Evolutionary conservation across 2,113 vertebrate genomes (phyloP).

Genomic region (Labeo catla): DNA sequence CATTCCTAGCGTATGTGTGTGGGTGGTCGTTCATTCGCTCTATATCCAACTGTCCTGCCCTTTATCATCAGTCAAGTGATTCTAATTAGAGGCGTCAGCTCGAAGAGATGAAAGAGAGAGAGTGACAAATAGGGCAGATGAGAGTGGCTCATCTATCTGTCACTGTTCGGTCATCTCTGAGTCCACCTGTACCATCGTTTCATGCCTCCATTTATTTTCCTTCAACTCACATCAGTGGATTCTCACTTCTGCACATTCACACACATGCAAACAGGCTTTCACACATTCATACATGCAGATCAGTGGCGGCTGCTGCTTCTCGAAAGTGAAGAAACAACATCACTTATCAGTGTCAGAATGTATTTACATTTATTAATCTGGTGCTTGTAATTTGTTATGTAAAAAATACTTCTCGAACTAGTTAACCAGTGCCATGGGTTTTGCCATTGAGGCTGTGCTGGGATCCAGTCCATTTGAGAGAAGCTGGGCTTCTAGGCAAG

Average conservation of each 20-base stretch:
- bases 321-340: slow-evolving; percentile 2
- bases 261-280: background rate
- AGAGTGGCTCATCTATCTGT: slow-evolving; percentile 41
- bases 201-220: slow-evolving; percentile 26
- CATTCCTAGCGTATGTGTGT: slow-evolving; percentile 30
- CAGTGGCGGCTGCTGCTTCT: background rate
- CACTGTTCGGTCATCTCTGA: slow-evolving; percentile 23
- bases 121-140: slow-evolving; percentile 27
- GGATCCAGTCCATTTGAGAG: background rate
- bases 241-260: background rate
- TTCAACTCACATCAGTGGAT: slow-evolving; percentile 31
- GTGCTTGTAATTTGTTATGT: background rate
- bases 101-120: slow-evolving; percentile 22
- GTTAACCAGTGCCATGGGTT: background rate
- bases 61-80: slow-evolving; percentile 33
- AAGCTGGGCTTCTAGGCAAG: background rate
- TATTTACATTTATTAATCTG: background rate
- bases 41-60: slow-evolving; percentile 38
- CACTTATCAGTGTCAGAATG: background rate
- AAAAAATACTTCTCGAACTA: background rate
- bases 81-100: slow-evolving; percentile 48
- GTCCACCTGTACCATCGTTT: slow-evolving; percentile 27
- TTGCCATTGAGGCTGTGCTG: background rate
- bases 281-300: background rate
- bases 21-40: slow-evolving; percentile 16